phyloP scores from a whole-genome alignment of 2,113 vertebrate genomes.

The Brachypteracias leptosomus region DNA sequence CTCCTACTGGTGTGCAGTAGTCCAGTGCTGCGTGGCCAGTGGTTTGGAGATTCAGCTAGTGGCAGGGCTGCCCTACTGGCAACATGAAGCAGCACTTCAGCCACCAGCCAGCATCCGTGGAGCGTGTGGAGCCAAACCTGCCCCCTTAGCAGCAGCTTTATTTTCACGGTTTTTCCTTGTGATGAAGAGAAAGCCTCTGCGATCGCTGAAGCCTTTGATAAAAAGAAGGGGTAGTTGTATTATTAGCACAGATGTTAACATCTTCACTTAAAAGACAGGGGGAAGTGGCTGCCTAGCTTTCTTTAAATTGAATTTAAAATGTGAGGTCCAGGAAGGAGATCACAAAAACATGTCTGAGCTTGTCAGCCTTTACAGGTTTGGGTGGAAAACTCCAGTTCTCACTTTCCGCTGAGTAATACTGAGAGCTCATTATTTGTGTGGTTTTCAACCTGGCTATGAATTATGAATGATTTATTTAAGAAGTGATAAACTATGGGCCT shows the following conservation, averaged over 20 bases:
- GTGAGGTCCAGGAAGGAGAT: constrained; percentile 22
- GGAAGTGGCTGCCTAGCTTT: constrained; percentile 35
- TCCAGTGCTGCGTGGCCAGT: neutral
- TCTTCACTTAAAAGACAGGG: neutral
- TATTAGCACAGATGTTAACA: constrained; percentile 8
- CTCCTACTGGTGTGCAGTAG: neutral
- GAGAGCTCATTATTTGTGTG: constrained; percentile 45
- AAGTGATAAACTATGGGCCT: neutral
- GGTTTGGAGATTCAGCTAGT: neutral
- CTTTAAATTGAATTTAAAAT: constrained; percentile 32
- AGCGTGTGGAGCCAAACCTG: neutral
- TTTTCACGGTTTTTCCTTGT: neutral
- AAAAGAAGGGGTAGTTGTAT: neutral
- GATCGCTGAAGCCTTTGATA: neutral
- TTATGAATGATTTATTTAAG: constrained; percentile 56
- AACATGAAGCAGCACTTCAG: neutral
- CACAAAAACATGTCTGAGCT: constrained; percentile 46
- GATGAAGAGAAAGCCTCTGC: neutral
- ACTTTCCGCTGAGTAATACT: constrained; percentile 61
- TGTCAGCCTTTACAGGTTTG: constrained; percentile 41
- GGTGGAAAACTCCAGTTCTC: constrained; percentile 61
- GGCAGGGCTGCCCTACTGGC: neutral
- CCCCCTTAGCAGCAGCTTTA: neutral
- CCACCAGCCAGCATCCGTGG: neutral
- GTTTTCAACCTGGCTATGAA: constrained; percentile 43